Evolutionary conservation across 2,888 invertebrate genomes (phyloP).

Genomic region (Poecilus cupreus): DNA sequence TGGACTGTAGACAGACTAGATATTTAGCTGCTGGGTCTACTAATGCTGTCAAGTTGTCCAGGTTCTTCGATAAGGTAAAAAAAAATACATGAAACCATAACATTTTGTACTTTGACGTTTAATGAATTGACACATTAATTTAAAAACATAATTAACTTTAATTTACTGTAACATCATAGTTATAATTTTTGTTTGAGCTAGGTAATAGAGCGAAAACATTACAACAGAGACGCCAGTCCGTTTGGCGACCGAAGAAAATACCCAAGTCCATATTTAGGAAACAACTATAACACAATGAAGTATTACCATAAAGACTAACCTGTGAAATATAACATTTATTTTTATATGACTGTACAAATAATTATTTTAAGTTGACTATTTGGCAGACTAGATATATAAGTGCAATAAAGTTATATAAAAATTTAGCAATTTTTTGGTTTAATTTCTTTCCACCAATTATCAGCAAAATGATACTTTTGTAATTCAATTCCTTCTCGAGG

Average conservation of each 20-base stretch:
- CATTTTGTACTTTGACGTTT: too few species aligned
- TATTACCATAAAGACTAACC: conserved; percentile 66
- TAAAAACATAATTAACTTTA: neutral
- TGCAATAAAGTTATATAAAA: conserved; percentile 62
- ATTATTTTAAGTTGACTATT: too few species aligned
- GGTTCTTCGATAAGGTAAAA: conserved; percentile 93
- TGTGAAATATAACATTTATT: neutral
- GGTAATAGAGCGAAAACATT: conserved; percentile 74
- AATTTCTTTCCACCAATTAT: conserved; percentile 76
- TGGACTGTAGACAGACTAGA: conserved; percentile 84
- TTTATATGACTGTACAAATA: too few species aligned
- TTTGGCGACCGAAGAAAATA: conserved; percentile 68
- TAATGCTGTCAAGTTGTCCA: conserved; percentile 93
- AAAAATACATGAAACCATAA: too few species aligned
- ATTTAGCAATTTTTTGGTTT: conserved; percentile 71
- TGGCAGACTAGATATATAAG: conserved; percentile 13
- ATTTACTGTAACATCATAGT: neutral
- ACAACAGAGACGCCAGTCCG: conserved; percentile 66
- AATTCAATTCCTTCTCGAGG: conserved; percentile 76
- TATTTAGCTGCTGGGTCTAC: conserved; percentile 96
- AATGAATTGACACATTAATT: neutral
- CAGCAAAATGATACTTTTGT: conserved; percentile 77
- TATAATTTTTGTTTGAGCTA: neutral
- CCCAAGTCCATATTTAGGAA: conserved; percentile 64
- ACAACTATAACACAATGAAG: conserved; percentile 65